These are phyloP conservation scores for Boleophthalmus pectinirostris DNA, from an alignment of 2,113 vertebrate genomes.

Conservation along the genomic window DNA sequence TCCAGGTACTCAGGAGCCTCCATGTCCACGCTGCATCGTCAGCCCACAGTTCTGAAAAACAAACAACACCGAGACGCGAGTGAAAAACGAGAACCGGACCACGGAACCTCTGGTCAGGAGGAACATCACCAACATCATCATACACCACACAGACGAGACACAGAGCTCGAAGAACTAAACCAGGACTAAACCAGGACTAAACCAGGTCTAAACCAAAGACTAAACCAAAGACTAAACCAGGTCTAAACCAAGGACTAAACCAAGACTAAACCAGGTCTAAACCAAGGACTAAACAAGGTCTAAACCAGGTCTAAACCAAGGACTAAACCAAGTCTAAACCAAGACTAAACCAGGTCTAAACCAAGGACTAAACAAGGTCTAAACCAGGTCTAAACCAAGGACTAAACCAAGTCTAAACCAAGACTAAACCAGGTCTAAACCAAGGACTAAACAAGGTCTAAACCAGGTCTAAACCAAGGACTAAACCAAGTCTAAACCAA, in stretches of 20 bases:
- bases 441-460: no score
- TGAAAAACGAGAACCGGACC: not conserved
- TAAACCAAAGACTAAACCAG: not conserved
- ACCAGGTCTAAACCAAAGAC: not conserved
- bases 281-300: not conserved
- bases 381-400: not conserved
- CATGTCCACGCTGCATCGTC: conserved; percentile 95
- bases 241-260: not conserved
- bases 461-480: not conserved
- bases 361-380: not conserved
- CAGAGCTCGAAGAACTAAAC: no score
- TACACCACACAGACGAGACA: no score
- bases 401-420: no score
- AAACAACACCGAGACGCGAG: not conserved
- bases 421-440: no score
- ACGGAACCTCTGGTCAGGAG: not conserved
- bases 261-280: not conserved
- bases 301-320: not conserved
- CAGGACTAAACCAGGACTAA: not conserved
- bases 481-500: not conserved
- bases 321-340: not conserved
- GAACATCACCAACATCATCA: no score
- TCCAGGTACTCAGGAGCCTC: conserved; percentile 98
- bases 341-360: no score
- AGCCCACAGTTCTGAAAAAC: conserved; percentile 52